Evolutionary conservation across 2,888 invertebrate species (phyloP).

Genomic region (Endomychus coccineus): DNA sequence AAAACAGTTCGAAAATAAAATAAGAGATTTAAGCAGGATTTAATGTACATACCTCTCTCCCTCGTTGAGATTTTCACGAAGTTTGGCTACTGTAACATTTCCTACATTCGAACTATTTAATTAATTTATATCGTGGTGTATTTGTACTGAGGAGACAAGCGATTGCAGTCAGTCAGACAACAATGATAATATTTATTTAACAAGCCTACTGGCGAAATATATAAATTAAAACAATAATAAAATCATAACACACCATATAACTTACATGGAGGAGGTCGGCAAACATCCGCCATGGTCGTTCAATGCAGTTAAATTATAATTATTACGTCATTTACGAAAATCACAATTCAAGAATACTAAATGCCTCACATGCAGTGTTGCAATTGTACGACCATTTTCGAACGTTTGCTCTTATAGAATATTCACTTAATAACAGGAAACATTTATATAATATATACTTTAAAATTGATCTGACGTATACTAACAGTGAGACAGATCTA

Average conservation of each 20-base stretch:
- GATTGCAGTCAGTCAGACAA: slow-evolving; percentile 43
- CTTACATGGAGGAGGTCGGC: slow-evolving; percentile 14
- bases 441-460: slow-evolving; percentile 46
- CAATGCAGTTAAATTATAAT: no score
- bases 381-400: slow-evolving; percentile 27
- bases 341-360: no score
- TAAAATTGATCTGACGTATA: slow-evolving; percentile 42
- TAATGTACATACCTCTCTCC: no score
- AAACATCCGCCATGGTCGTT: slow-evolving; percentile 8
- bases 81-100: no score
- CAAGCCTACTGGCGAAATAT: slow-evolving; percentile 41
- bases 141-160: slow-evolving; percentile 46
- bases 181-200: slow-evolving; percentile 42
- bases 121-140: slow-evolving; percentile 41
- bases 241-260: slow-evolving; percentile 17
- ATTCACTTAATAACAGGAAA: slow-evolving; percentile 47
- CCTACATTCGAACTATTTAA: slow-evolving; percentile 25
- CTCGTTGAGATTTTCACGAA: no score
- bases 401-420: slow-evolving; percentile 35
- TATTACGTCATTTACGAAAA: no score
- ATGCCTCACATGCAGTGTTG: no score
- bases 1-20: no score
- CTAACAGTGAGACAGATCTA: slow-evolving; percentile 45
- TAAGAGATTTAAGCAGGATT: no score
- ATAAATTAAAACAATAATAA: slow-evolving; percentile 30